Conservation (phyloP, 1,140 invertebrate genomes). For the Atta texana region DNA sequence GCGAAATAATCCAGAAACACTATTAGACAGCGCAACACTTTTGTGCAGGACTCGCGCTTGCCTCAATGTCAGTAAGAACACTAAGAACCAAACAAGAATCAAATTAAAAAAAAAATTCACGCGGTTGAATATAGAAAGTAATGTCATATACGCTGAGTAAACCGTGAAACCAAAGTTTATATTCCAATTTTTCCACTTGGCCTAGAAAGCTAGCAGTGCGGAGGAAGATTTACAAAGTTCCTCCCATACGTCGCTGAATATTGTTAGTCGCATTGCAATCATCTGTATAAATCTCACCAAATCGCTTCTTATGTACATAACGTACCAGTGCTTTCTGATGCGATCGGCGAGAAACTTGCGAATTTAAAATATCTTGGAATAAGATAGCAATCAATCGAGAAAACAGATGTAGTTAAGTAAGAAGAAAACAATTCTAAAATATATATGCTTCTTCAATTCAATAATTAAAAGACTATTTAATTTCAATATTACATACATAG, state of each 20-base stretch:
- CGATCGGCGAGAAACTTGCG: background rate
- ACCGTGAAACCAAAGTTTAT: slow-evolving; percentile 46
- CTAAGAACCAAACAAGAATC: background rate
- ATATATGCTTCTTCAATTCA: background rate
- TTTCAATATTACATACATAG: background rate
- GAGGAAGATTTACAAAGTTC: slow-evolving; percentile 29
- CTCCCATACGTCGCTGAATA: background rate
- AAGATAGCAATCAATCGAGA: background rate
- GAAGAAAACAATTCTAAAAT: background rate
- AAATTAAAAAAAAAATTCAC: background rate
- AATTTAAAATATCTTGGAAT: slow-evolving; percentile 3
- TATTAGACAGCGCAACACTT: background rate
- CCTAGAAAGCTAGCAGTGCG: slow-evolving; percentile 33
- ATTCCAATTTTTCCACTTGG: slow-evolving; percentile 53
- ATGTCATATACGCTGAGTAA: slow-evolving; percentile 3
- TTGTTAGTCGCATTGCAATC: slow-evolving; percentile 24
- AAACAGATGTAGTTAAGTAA: background rate
- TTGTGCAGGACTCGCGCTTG: background rate
- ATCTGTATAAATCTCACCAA: slow-evolving; percentile 13
- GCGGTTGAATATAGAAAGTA: background rate
- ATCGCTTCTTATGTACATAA: background rate
- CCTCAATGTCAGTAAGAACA: background rate
- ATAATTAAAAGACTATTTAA: background rate
- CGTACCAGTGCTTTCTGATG: background rate
- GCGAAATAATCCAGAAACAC: slow-evolving; percentile 11